Conservation (phyloP, 2,888 invertebrate species). For the Chrysolina haemoptera region DNA sequence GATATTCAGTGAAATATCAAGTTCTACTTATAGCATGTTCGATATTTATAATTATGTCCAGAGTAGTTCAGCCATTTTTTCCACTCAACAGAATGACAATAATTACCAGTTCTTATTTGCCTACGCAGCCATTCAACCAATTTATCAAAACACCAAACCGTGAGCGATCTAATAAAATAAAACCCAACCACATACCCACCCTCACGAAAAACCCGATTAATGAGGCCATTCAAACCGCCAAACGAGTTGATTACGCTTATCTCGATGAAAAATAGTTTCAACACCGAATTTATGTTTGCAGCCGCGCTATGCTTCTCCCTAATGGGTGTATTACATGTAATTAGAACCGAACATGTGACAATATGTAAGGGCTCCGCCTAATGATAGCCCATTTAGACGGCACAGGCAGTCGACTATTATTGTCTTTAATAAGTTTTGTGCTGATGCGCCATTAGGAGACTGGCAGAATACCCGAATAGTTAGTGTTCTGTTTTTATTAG, state of each 20-base stretch:
- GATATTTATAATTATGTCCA: too few relatives aligned
- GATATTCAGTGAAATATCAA: too few relatives aligned
- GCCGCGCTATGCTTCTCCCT: conserved; percentile 5
- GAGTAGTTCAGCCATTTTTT: too few relatives aligned
- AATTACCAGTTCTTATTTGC: not conserved
- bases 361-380: conserved; percentile 23
- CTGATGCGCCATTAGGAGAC: conserved; percentile 20
- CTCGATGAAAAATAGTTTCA: conserved; percentile 16
- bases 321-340: conserved; percentile 22
- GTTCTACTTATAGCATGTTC: too few relatives aligned
- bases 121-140: not conserved
- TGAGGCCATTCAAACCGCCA: conserved; percentile 14
- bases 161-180: conserved; percentile 20
- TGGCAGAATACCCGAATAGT: conserved; percentile 5
- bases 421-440: conserved; percentile 32
- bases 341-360: conserved; percentile 22
- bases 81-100: not conserved
- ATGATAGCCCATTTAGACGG: conserved; percentile 26
- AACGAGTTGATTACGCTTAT: conserved; percentile 14
- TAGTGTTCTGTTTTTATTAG: conserved; percentile 20
- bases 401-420: conserved; percentile 30
- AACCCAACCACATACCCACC: conserved; percentile 11
- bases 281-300: conserved; percentile 12
- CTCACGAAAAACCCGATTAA: conserved; percentile 19
- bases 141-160: not conserved